Conservation (phyloP, 2,797 vertebrate genomes). For the Halcyon smyrnensis region DNA sequence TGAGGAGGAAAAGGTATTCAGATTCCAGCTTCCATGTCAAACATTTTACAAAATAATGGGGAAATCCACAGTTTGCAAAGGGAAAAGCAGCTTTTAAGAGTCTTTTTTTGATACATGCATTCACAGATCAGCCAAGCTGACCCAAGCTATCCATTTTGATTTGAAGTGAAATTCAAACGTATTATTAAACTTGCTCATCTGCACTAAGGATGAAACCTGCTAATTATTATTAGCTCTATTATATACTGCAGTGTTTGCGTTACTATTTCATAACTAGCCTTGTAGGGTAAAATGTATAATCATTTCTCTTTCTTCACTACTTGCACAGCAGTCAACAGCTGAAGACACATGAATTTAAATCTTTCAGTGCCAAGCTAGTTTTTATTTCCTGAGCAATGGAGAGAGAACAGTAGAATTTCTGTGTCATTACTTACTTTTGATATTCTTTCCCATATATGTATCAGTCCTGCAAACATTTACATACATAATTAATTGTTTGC, state of each 20-base stretch:
- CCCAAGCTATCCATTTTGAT: neutral
- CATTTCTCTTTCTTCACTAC: neutral
- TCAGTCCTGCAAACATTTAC: neutral
- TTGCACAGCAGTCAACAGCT: neutral
- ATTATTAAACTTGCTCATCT: slow-evolving; percentile 35
- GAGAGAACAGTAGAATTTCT: neutral
- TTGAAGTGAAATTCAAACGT: slow-evolving; percentile 42
- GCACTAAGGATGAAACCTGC: slow-evolving; percentile 6
- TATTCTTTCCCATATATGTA: neutral
- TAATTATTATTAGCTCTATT: slow-evolving; percentile 27
- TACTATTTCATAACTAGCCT: slow-evolving; percentile 1
- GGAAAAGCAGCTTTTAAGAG: neutral
- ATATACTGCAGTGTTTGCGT: neutral
- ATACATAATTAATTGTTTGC: neutral
- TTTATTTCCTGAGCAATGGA: neutral
- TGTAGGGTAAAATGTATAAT: neutral
- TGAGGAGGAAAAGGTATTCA: neutral
- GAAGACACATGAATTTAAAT: neutral
- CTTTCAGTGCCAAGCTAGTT: neutral
- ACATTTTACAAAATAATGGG: neutral
- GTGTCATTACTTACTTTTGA: neutral
- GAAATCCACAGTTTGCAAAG: neutral
- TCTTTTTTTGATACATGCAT: neutral
- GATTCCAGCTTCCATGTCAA: neutral
- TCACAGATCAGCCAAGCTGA: neutral